Evolutionary conservation across 2,888 invertebrate genomes (phyloP), one percentile per base, ranked within the genome.

Genomic region (Rhagophthalmus giganteus): DNA sequence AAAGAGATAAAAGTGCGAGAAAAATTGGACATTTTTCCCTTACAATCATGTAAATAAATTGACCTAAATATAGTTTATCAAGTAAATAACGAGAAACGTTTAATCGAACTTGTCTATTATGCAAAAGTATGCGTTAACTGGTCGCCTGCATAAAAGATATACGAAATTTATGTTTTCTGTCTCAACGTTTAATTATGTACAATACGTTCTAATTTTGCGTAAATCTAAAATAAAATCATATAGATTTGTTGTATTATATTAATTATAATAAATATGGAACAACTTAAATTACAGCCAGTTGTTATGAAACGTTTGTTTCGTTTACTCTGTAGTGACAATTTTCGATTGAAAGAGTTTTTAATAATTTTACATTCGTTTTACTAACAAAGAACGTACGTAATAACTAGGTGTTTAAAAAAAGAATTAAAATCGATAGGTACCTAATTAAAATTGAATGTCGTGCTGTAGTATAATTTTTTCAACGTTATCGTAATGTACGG

Each of bases 221-320:
- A n/a, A n/a, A n/a, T n/a, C n/a, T n/a, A n/a, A n/a, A n/a, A n/a
- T n/a, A n/a, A n/a, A n/a, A n/a, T n/a, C n/a, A n/a, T n/a, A n/a
- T n/a, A n/a, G n/a, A n/a, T n/a, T n/a, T n/a, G 68, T 61, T 61
- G 55, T 54, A 64, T 62, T 67, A 64, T 67, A 69, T 71, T 67
- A 72, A 71, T 71, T 65, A 71, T 72, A 69, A 71, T 72, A 73
- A 72, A 73, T 73, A 71, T 72, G 64, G 70, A 67, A 62, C 66
- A 65, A 67, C 70, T 71, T 70, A 69, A 65, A 68, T 70, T 67
- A 64, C 62, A 47, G 30, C n/a, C n/a, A n/a, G n/a, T n/a, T n/a
- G n/a, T n/a, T n/a, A n/a, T n/a, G n/a, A n/a, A n/a, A n/a, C n/a
- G n/a, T n/a, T n/a, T n/a, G n/a, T n/a, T n/a, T n/a, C n/a, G n/a